Evolutionary conservation across 2,888 invertebrate species (phyloP), one percentile per base, ranked within the genome.

Genomic region (Tortrix viridana): DNA sequence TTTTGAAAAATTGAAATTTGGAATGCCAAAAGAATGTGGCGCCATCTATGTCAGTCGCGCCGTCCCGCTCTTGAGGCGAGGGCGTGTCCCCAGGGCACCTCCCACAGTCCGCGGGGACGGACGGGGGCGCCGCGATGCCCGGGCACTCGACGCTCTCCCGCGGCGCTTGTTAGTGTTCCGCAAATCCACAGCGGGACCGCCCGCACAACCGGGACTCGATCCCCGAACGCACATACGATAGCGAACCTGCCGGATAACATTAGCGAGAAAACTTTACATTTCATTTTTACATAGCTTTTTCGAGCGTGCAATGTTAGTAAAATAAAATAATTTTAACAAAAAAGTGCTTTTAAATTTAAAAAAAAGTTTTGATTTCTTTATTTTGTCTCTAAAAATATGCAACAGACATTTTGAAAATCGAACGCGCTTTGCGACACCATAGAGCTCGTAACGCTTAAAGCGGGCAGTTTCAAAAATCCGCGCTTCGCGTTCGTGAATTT

Each of bases 151-250:
- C 82, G 86, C 82, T 85, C 85, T 90, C 91, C 91, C 90, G 89
- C 88, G 90, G 88, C 90, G 89, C 92, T 89, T 91, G 91, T 92
- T 91, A 91, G 91, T 91, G 91, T 85, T 88, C 88, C 88, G 86
- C 89, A 88, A 91, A 92, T 89, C 81, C 92, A 89, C 92, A 90
- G 88, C 90, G 92, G 92, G 92, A 92, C 87, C 89, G 85, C 90
- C 84, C 92, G 91, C 79, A 85, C 90, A 85, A 88, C 88, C 89
- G 90, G 90, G 90, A 90, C 88, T 76, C 81, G 84, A 84, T 89
- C 90, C 89, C 91, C 76, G 72, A 81, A 87, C 88, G 87, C 88
- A 85, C 84, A 84, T 85, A 88, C 89, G 90, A 90, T 86, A 89
- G 84, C 75, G 81, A 85, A 84, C 84, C 86, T 88, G 82, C 73